Conservation (phyloP, 2,113 vertebrate species). For the Hemiprocne comata region DNA sequence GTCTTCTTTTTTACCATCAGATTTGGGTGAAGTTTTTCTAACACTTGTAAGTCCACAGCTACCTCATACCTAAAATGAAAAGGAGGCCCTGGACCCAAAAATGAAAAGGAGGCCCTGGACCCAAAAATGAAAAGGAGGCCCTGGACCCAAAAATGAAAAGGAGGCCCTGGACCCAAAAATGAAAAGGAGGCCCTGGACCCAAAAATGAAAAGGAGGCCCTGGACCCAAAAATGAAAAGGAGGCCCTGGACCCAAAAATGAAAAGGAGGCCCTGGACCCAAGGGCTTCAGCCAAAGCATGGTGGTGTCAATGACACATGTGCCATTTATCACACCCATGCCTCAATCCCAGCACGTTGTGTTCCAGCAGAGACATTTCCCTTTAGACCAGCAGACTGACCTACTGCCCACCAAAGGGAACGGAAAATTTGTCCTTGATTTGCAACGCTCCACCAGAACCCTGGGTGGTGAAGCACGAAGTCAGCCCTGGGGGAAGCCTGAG, state of each 20-base stretch:
- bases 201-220: rapidly evolving
- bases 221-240: rapidly evolving
- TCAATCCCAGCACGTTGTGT: rapidly evolving
- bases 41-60: rapidly evolving
- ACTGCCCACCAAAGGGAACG: rapidly evolving
- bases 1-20: not conserved
- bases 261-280: no score
- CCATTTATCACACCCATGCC: not conserved
- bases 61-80: not conserved
- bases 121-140: rapidly evolving
- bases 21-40: not conserved
- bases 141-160: rapidly evolving
- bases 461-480: not conserved
- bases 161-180: rapidly evolving
- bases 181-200: not conserved
- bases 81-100: not conserved
- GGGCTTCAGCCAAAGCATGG: not conserved
- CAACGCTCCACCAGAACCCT: not conserved
- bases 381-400: not conserved
- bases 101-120: not conserved
- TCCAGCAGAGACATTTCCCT: not conserved
- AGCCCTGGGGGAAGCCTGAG: not conserved
- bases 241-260: no score
- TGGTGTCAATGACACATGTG: rapidly evolving
- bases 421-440: not conserved